Evolutionary conservation across 2,888 invertebrate genomes (phyloP).

Genomic region (Apodemia zela): DNA sequence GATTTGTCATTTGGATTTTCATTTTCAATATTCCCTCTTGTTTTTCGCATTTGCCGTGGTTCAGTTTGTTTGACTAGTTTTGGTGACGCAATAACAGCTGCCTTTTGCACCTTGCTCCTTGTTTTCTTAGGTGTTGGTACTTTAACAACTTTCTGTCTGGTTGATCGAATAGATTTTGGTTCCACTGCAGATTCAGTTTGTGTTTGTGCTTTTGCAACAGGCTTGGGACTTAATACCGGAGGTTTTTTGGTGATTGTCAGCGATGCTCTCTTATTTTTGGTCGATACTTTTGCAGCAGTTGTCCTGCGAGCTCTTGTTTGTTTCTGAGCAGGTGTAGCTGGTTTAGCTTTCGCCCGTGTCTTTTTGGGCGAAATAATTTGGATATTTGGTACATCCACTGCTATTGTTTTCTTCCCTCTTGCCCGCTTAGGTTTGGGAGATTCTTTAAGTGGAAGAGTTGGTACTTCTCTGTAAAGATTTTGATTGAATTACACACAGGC

Average conservation of each 20-base stretch:
- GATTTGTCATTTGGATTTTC: not conserved
- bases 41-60: constrained; percentile 25
- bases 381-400: constrained; percentile 3
- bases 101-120: constrained; percentile 39
- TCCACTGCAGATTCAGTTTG: constrained; percentile 24
- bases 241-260: constrained; percentile 50
- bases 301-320: constrained; percentile 19
- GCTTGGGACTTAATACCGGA: constrained; percentile 43
- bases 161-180: constrained; percentile 33
- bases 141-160: constrained; percentile 31
- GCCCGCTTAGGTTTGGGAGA: constrained; percentile 19
- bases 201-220: constrained; percentile 23
- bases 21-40: constrained; percentile 31
- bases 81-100: constrained; percentile 37
- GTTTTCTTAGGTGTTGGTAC: constrained; percentile 42
- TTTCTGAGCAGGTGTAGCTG: not conserved
- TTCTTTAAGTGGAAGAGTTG: not conserved
- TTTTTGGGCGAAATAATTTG: constrained; percentile 21
- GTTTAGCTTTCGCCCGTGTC: constrained; percentile 17
- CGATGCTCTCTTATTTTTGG: constrained; percentile 38
- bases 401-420: constrained; percentile 18
- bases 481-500: not conserved
- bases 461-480: constrained; percentile 4
- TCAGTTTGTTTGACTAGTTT: constrained; percentile 25
- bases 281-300: constrained; percentile 4